Percentiles rank a stretch among this genome's conserved stretches.
phyloP scores from a whole-genome alignment of 2,113 vertebrate genomes.

The Anthoscopus minutus region DNA sequence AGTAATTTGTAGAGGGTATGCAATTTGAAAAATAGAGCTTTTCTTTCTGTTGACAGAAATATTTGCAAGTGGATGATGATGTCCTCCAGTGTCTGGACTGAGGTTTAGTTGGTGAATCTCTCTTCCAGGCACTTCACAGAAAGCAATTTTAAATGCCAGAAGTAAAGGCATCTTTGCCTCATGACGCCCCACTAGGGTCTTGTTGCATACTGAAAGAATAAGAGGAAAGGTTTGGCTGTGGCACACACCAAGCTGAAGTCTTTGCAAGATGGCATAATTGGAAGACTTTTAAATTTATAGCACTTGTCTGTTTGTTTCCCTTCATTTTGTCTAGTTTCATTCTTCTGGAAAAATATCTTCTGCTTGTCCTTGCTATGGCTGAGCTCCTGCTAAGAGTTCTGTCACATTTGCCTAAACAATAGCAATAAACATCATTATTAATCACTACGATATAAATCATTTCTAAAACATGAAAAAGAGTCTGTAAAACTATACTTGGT shows the following conservation, averaged over 20 bases:
- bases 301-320: neutral
- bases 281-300: neutral
- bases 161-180: neutral
- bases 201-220: neutral
- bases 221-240: neutral
- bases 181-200: neutral
- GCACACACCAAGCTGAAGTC: neutral
- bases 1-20: constrained; percentile 6
- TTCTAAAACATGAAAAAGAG: neutral
- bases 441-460: neutral
- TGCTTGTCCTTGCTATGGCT: neutral
- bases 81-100: neutral
- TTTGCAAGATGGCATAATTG: neutral
- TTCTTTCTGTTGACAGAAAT: constrained; percentile 10
- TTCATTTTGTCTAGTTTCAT: neutral
- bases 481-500: neutral
- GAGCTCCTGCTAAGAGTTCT: neutral
- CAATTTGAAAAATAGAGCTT: neutral
- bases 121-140: neutral
- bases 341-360: neutral
- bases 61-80: neutral
- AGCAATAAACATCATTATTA: neutral
- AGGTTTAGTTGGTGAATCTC: neutral
- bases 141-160: neutral
- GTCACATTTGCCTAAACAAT: neutral